Evolutionary conservation across 1,140 invertebrate species (phyloP).

Genomic region (Monochamus saltuarius): DNA sequence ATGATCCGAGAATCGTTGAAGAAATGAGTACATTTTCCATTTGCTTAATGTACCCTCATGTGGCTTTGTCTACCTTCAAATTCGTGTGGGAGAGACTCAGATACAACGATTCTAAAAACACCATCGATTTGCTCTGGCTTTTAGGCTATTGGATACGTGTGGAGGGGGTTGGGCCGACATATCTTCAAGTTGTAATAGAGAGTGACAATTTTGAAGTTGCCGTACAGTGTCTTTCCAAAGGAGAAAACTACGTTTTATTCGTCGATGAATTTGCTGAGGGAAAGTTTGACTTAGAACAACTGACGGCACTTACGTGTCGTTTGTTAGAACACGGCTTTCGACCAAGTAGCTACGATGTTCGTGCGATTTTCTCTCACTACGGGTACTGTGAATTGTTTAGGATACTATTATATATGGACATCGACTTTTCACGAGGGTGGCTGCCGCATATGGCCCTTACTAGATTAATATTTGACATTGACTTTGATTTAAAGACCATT

Average conservation of each 20-base stretch:
- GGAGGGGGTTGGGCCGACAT: not conserved
- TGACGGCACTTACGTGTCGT: constrained; percentile 17
- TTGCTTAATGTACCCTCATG: constrained; percentile 16
- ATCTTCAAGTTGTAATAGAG: constrained; percentile 12
- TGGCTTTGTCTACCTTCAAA: constrained; percentile 15
- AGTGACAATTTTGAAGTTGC: constrained; percentile 11
- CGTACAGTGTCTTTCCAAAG: constrained; percentile 14
- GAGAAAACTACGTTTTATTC: constrained; percentile 9
- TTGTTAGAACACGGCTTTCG: constrained; percentile 16
- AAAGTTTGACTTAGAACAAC: not conserved
- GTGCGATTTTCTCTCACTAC: constrained; percentile 6
- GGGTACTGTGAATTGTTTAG: constrained; percentile 21
- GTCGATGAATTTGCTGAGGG: not conserved
- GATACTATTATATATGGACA: constrained; percentile 9
- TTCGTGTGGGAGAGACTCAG: constrained; percentile 25
- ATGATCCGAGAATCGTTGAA: not conserved
- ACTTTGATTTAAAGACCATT: not conserved
- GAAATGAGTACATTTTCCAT: constrained; percentile 15
- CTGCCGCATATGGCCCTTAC: not conserved
- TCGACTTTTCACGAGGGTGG: not conserved
- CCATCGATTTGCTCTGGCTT: constrained; percentile 8
- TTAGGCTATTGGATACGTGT: not conserved
- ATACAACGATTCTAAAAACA: constrained; percentile 6
- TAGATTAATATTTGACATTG: constrained; percentile 4
- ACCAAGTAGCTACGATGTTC: constrained; percentile 7